Base-by-base conservation (phyloP, 2,113 vertebrate species). In the Pipra filicauda region DNA sequence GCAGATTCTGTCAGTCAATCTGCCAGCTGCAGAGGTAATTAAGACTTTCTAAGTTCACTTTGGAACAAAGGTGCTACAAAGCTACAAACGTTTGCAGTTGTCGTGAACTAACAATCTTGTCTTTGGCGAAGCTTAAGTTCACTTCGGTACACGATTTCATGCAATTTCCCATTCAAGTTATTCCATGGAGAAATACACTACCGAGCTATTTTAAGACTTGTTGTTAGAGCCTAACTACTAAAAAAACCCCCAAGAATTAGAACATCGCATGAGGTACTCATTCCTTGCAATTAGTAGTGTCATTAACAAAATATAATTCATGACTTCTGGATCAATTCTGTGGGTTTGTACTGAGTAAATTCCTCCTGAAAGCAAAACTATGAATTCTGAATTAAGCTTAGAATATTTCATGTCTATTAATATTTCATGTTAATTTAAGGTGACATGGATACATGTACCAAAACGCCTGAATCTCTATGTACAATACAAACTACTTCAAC, bases 361-460 rank as follows among this genome's bases (percentile, higher is more conserved):
- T 85, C 35, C 9, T 37, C 8, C 28, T 30, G 35, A 93, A 88
- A 59, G 22, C 46, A 80, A 93, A 94, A 78, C 16, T 26, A 80
- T 8, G 10, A 65, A 64, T 92, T 93, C 37, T 61, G 24, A 91
- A 58, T 59, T 76, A 62, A 77, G 3, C 22, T 86, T 79, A 65
- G 23, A 95, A 28, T 91, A 82, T 83, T 79, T 49, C 31, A n/a
- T 5, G 16, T 95, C 90, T 95, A 30, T 71, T 89, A n/a, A n/a
- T n/a, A n/a, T n/a, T n/a, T n/a, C n/a, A n/a, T n/a, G n/a, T n/a
- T 90, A 70, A 79, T 95, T 97, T 96, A 97, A 94, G 26, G 76
- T 92, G 96, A 70, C 9, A 18, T 12, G 13, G 30, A 46, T 75
- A 28, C 28, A 64, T 71, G 44, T 92, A 88, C 76, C 93, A 97